Percentiles rank a stretch among this genome's conserved stretches.
phyloP scores from a whole-genome alignment of 2,113 vertebrate genomes.

The Manacus vitellinus region DNA sequence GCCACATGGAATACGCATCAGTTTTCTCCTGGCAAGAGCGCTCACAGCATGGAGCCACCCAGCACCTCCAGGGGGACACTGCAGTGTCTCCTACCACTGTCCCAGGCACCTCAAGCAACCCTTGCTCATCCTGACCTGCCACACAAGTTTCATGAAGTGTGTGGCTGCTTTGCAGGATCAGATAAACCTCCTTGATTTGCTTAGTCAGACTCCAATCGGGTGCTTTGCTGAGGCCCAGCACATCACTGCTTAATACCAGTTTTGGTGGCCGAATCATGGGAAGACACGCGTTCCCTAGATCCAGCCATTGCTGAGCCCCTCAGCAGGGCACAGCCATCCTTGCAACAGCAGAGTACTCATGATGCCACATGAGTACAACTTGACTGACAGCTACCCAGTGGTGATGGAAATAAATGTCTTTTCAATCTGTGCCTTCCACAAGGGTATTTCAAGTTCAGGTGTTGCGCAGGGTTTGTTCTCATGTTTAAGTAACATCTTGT shows the following conservation, averaged over 20 bases:
- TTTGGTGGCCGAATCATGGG: background rate
- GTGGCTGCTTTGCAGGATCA: background rate
- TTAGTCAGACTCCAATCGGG: background rate
- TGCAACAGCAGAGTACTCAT: background rate
- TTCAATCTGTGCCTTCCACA: background rate
- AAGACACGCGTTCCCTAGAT: background rate
- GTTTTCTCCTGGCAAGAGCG: background rate
- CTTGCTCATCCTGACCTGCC: background rate
- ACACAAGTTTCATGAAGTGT: fast-evolving
- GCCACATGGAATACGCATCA: fast-evolving
- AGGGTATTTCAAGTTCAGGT: background rate
- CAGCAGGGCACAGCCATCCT: background rate
- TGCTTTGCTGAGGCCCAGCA: background rate
- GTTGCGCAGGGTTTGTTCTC: background rate
- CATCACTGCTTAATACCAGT: background rate
- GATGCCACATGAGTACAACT: background rate
- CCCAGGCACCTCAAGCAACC: background rate
- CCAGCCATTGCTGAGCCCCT: background rate
- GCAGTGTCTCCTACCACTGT: background rate
- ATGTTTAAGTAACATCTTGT: slow-evolving; percentile 32
- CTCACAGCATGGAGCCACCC: background rate
- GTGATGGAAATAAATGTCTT: background rate
- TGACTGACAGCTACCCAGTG: background rate
- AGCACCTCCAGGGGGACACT: background rate
- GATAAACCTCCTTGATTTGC: background rate